These are phyloP conservation scores for Ctena decussata DNA, from an alignment of 2,888 invertebrate species.

Conservation along the genomic window DNA sequence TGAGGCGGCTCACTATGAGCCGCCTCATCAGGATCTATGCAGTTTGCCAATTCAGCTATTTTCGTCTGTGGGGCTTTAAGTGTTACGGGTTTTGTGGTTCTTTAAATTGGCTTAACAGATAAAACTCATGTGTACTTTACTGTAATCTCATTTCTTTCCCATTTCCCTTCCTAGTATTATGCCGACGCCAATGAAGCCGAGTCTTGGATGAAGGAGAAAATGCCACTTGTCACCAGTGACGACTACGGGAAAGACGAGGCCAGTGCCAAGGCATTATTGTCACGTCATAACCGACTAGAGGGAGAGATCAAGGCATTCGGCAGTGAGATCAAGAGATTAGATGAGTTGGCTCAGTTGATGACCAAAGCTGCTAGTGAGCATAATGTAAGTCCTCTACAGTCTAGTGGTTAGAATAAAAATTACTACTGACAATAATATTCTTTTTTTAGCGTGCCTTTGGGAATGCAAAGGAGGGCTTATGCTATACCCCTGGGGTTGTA, in stretches of 20 bases:
- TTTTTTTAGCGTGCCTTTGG: no score
- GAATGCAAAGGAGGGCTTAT: no score
- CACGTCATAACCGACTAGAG: conserved; percentile 94
- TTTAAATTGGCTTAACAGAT: no score
- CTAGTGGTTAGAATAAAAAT: no score
- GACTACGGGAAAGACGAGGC: conserved; percentile 98
- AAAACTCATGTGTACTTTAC: no score
- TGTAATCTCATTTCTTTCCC: not conserved
- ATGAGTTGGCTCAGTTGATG: conserved; percentile 90
- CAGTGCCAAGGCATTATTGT: conserved; percentile 93
- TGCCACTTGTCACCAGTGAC: conserved; percentile 94
- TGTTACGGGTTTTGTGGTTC: no score
- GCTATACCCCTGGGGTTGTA: no score
- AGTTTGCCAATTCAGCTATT: no score
- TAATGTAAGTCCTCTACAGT: conserved; percentile 85
- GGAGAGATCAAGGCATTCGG: conserved; percentile 95
- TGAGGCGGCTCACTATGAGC: no score
- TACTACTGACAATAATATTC: no score
- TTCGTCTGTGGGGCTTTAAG: no score
- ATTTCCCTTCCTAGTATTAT: conserved; percentile 90
- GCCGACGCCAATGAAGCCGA: conserved; percentile 99
- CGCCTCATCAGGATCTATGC: no score
- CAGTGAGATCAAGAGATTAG: conserved; percentile 93
- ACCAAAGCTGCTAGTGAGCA: conserved; percentile 88
- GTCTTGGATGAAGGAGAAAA: conserved; percentile 98